These are phyloP conservation scores for Marasmarcha lunaedactyla DNA, from an alignment of 2,888 invertebrate genomes.

Conservation along the genomic window DNA sequence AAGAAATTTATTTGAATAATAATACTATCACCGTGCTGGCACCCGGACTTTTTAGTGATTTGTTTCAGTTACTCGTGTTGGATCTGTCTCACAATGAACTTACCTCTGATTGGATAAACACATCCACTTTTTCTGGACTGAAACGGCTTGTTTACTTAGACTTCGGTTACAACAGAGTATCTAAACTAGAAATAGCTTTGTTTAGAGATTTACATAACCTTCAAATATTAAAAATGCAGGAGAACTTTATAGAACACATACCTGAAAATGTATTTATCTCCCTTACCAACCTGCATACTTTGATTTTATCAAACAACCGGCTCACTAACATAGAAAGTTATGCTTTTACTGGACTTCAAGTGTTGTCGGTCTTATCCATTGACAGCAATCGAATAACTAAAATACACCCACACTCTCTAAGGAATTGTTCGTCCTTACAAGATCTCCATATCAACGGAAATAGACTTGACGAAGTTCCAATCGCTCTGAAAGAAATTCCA, in stretches of 20 bases:
- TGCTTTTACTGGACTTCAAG: constrained; percentile 81
- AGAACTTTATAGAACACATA: constrained; percentile 81
- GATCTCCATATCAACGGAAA: constrained; percentile 88
- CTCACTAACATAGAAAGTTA: constrained; percentile 80
- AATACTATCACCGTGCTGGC: constrained; percentile 86
- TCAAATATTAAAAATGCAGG: constrained; percentile 83
- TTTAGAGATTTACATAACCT: constrained; percentile 83
- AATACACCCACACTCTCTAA: constrained; percentile 80
- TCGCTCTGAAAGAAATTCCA: constrained; percentile 79
- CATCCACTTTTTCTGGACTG: constrained; percentile 82
- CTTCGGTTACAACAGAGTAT: constrained; percentile 81
- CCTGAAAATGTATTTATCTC: constrained; percentile 84
- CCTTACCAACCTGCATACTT: constrained; percentile 81
- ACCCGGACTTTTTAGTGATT: constrained; percentile 82
- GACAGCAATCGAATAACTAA: constrained; percentile 83
- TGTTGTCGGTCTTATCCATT: constrained; percentile 80
- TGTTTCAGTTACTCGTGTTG: constrained; percentile 79
- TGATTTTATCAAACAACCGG: constrained; percentile 85
- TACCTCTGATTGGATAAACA: constrained; percentile 85
- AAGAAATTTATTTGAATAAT: constrained; percentile 85
- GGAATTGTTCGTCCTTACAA: constrained; percentile 83
- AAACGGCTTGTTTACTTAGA: constrained; percentile 82
- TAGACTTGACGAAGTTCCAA: constrained; percentile 80
- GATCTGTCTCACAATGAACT: constrained; percentile 85
- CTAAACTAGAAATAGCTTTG: constrained; percentile 79